Conservation (phyloP, 2,888 invertebrate species). For the Stenoptilia bipunctidactyla region DNA sequence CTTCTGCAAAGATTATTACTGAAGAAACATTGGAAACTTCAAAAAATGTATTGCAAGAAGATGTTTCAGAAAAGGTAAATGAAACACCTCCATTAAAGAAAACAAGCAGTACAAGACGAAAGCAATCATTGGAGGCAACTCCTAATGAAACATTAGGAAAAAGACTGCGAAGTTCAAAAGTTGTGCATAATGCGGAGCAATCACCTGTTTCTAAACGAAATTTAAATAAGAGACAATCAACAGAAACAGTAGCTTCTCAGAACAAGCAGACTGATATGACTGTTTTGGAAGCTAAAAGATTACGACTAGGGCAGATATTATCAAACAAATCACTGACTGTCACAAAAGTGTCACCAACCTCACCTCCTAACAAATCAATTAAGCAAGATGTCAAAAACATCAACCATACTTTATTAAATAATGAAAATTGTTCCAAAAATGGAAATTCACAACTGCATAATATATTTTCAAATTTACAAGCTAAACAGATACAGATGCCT, state of each 20-base stretch:
- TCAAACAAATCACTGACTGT: slow-evolving; percentile 49
- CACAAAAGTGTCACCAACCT: slow-evolving; percentile 30
- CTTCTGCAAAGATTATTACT: slow-evolving; percentile 61
- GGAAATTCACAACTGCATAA: slow-evolving; percentile 65
- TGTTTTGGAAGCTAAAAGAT: slow-evolving; percentile 45
- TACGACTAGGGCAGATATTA: slow-evolving; percentile 55
- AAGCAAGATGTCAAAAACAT: slow-evolving; percentile 19
- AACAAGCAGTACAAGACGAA: slow-evolving; percentile 40
- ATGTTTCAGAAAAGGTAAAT: slow-evolving; percentile 15
- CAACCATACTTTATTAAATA: slow-evolving; percentile 48
- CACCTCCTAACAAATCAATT: slow-evolving; percentile 27
- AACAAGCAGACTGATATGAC: slow-evolving; percentile 43
- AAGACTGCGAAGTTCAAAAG: slow-evolving; percentile 53
- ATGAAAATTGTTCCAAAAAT: slow-evolving; percentile 61
- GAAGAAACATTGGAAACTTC: slow-evolving; percentile 42
- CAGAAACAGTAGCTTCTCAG: slow-evolving; percentile 33
- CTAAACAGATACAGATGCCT: slow-evolving; percentile 48
- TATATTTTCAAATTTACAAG: slow-evolving; percentile 56
- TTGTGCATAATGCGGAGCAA: slow-evolving; percentile 47
- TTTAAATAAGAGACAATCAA: slow-evolving; percentile 37
- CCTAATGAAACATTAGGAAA: slow-evolving; percentile 42
- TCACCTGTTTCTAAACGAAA: slow-evolving; percentile 29
- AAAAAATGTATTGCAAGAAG: slow-evolving; percentile 11
- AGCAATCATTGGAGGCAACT: slow-evolving; percentile 27
- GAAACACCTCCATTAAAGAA: slow-evolving; percentile 38